Evolutionary conservation across 2,888 invertebrate species (phyloP).

Genomic region (Crossocerus cetratus): DNA sequence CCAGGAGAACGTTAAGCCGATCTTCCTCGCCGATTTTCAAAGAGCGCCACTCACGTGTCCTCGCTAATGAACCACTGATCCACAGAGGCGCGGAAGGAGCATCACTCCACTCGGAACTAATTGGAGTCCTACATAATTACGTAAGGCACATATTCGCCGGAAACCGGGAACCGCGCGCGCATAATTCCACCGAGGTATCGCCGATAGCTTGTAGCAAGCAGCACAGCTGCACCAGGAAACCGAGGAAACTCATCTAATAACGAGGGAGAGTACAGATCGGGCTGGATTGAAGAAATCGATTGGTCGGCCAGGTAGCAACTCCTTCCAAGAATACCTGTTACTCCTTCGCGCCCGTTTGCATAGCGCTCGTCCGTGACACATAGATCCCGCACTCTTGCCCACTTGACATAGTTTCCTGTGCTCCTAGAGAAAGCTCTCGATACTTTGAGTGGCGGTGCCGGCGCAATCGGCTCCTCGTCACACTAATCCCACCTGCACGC

Average conservation of each 20-base stretch:
- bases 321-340: background rate
- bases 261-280: background rate
- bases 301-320: background rate
- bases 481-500: background rate
- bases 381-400: background rate
- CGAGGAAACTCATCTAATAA: background rate
- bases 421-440: slow-evolving; percentile 8
- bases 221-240: background rate
- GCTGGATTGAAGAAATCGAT: background rate
- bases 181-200: background rate
- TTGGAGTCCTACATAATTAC: slow-evolving; percentile 27
- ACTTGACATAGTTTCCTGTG: background rate
- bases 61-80: slow-evolving; percentile 13
- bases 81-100: background rate
- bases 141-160: slow-evolving; percentile 6
- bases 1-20: background rate
- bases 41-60: background rate
- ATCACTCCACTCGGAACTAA: slow-evolving; percentile 24
- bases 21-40: background rate
- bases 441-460: background rate
- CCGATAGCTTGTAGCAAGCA: background rate
- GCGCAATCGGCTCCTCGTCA: background rate
- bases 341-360: too few species aligned
- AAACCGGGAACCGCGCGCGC: background rate
- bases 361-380: background rate